These are phyloP conservation scores for Conus betulinus DNA, from an alignment of 1,140 invertebrate species.

Conservation along the genomic window DNA sequence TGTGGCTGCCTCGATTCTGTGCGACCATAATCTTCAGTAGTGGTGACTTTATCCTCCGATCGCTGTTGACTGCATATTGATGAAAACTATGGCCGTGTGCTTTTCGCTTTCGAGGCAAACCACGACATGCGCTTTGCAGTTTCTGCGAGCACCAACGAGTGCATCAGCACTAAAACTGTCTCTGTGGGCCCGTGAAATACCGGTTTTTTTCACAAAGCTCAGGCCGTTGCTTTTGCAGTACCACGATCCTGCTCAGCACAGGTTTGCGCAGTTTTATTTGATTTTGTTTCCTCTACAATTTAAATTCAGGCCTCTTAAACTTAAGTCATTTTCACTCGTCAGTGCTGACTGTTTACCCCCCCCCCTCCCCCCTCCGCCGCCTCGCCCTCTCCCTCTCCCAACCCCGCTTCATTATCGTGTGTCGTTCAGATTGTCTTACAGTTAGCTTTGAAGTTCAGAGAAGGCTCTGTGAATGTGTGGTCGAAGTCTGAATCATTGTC, in stretches of 20 bases:
- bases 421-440: too few relatives aligned
- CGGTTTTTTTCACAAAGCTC: background rate
- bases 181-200: background rate
- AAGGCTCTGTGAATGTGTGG: too few relatives aligned
- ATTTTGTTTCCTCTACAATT: background rate
- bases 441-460: too few relatives aligned
- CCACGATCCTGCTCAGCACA: background rate
- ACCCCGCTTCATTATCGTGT: too few relatives aligned
- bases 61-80: too few relatives aligned
- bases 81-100: background rate
- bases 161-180: background rate
- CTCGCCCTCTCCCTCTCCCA: background rate
- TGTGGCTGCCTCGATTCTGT: too few relatives aligned
- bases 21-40: too few relatives aligned
- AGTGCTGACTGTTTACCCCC: background rate
- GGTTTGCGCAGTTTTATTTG: background rate
- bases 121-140: background rate
- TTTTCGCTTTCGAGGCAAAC: background rate
- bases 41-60: too few relatives aligned
- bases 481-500: too few relatives aligned
- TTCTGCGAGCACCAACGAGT: background rate
- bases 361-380: too few relatives aligned
- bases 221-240: background rate
- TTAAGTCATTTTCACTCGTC: background rate
- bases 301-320: background rate